Percentiles rank a stretch among this genome's conserved stretches.
These are phyloP conservation scores for Euwallacea fornicatus DNA, from an alignment of 1,140 invertebrate genomes.

Conservation along the genomic window DNA sequence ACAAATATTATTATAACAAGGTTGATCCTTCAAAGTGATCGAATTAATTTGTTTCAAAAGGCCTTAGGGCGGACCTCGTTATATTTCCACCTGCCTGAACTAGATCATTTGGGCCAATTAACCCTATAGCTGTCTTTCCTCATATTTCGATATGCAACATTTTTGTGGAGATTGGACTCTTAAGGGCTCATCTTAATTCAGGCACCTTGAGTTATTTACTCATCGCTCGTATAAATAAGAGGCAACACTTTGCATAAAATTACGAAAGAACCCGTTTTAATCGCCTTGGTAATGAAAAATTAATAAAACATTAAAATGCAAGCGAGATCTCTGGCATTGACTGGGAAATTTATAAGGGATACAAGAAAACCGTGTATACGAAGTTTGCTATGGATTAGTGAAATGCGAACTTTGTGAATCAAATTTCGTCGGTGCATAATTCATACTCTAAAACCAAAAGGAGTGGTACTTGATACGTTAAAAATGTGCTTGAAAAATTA, in stretches of 20 bases:
- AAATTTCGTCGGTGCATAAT: not conserved
- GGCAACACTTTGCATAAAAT: conserved; percentile 38
- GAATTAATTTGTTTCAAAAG: too few species aligned
- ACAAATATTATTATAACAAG: conserved; percentile 41
- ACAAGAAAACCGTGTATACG: conserved; percentile 18
- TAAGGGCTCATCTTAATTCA: not conserved
- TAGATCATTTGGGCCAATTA: too few species aligned
- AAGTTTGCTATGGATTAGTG: conserved; percentile 17
- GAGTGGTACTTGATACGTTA: not conserved
- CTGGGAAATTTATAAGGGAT: conserved; percentile 27
- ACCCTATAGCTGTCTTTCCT: too few species aligned
- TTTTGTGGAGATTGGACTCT: too few species aligned
- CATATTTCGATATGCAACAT: too few species aligned
- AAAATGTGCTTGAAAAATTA: not conserved
- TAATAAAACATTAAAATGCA: conserved; percentile 40
- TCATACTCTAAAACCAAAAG: not conserved
- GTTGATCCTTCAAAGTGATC: conserved; percentile 33
- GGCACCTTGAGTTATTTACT: conserved; percentile 25
- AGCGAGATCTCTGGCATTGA: conserved; percentile 16
- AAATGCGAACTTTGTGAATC: conserved; percentile 12
- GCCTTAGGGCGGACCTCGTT: too few species aligned
- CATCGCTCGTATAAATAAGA: conserved; percentile 26
- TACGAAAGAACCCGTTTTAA: conserved; percentile 29
- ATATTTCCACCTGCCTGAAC: too few species aligned
- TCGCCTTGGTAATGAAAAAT: conserved; percentile 36